Base-by-base conservation (phyloP, 2,797 vertebrate species). In the Ceryle rudis region DNA sequence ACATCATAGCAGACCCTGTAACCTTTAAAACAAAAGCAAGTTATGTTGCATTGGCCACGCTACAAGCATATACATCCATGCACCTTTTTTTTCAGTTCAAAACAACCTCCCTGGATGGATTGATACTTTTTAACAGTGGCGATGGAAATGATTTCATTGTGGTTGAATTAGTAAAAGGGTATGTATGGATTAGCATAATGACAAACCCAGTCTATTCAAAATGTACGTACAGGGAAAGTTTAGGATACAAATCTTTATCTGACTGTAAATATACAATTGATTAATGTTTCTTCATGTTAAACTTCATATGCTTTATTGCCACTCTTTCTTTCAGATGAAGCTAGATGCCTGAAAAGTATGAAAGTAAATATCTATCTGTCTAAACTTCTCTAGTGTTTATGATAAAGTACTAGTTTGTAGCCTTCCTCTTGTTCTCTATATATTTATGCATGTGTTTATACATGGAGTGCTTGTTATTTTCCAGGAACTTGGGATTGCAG, bases 11-110 rank as follows among this genome's bases (percentile, higher is more conserved):
- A 20, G 99, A 99, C 97, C 99, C 99, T 1, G 98, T 99, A 97
- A 99, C 99, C 92, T 99, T 99, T 98, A 99, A 99, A 98, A 99
- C 99, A 10, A 99, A 99, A 98, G 99, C 99, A 66, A 99, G 99
- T 97, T 99, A 99, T 74, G 98, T 99, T 97, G 99, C 99, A 22
- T 98, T 99, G 97, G 98, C 98, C 87, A 99, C 99, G 0, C 97
- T 99, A 92, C 99, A 99, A 98, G 99, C 99, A 71, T 99, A 99
- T 96, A 99, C 99, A 95, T 99, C 99, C 98, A 99, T 99, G 99
- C 99, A 99, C 98, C 99, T 99, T 96, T 99, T 99, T 98, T 99
- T 99, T 98, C 99, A 99, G 98, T 99, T 99, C 98, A 99, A 99
- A 98, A 99, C 99, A 65, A 99, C 99, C 72, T 99, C 99, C 19